Base-by-base conservation (phyloP, 1,140 invertebrate genomes). In the Nebria ingens region DNA sequence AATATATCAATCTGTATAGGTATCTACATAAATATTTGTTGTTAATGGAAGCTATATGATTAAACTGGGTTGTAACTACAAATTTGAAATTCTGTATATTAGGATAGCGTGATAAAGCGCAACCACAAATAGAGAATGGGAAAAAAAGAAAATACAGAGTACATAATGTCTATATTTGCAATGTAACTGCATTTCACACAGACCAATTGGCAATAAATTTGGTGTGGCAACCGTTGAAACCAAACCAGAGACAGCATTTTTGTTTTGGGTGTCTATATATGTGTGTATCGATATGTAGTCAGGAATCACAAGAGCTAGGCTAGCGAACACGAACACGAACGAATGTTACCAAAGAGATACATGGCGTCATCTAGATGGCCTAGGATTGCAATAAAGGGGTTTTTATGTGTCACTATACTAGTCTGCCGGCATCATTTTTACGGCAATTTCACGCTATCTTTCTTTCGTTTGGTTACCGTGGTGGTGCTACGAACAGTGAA, bases 401-500 rank as follows among this genome's bases (percentile, higher is more conserved):
- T 45, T 45, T 45, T 45, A 45, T 45, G 40, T 45, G 40, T 6
- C 40, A 17, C 40, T 45, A 45, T 45, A 3, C 40, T 45, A 45
- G 40, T 45, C 9, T 17, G 6, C 6, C 40, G 17, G 40, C 40
- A 45, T 45, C 40, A 45, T 45, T 45, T 45, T 17, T 45, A 45
- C 40, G 9, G 9, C 40, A 45, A 45, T 45, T 45, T 45, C 40
- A 45, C 40, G 40, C 40, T 45, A 45, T 45, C 40, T 45, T 45
- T 34, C 25, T 17, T 6, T 11, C 40, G 40, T 17, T 45, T 17
- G 40, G 25, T 9, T 34, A n/a, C 25, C n/a, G 25, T n/a, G 25
- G 25, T n/a, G 25, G n/a, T 34, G 25, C 25, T 6, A 34, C 25
- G 9, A 9, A 45, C 40, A 45, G 15, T 17, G 15, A 45, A 45